phyloP scores from a whole-genome alignment of 2,797 vertebrate genomes.

The Aldrovandia affinis region DNA sequence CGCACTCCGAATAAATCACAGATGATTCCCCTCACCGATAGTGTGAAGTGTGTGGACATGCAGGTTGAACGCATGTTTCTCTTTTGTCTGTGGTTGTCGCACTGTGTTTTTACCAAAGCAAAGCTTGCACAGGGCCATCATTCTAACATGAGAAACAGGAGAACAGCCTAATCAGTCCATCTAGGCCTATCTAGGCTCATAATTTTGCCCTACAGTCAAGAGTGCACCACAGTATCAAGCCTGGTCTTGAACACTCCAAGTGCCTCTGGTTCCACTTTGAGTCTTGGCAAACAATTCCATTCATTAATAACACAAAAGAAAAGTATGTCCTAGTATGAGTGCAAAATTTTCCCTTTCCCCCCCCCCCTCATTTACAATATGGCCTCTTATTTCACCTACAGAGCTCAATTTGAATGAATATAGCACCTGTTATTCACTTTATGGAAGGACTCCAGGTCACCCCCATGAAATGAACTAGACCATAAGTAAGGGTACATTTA shows the following conservation, averaged over 20 bases:
- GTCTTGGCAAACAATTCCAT: not conserved
- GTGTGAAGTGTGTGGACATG: not conserved
- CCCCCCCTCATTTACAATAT: not conserved
- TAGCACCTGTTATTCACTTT: not conserved
- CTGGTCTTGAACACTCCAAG: not conserved
- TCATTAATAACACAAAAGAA: not conserved
- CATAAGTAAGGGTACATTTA: conserved; percentile 77
- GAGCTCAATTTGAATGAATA: not conserved
- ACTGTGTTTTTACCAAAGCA: not conserved
- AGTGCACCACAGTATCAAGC: not conserved
- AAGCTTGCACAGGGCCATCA: conserved; percentile 68
- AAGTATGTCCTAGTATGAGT: not conserved
- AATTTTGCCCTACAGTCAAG: too few species aligned
- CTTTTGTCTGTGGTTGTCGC: not conserved
- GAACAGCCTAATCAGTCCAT: not conserved
- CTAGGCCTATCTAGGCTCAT: too few species aligned
- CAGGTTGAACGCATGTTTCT: not conserved
- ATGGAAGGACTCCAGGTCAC: too few species aligned
- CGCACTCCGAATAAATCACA: not conserved
- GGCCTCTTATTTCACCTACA: not conserved
- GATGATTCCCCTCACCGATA: not conserved
- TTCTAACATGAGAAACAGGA: not conserved
- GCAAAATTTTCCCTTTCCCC: not conserved
- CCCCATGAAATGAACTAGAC: conserved; percentile 58
- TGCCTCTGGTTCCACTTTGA: not conserved